Evolutionary conservation across 2,797 vertebrate genomes (phyloP).

Genomic region (Acrossocheilus fasciatus): DNA sequence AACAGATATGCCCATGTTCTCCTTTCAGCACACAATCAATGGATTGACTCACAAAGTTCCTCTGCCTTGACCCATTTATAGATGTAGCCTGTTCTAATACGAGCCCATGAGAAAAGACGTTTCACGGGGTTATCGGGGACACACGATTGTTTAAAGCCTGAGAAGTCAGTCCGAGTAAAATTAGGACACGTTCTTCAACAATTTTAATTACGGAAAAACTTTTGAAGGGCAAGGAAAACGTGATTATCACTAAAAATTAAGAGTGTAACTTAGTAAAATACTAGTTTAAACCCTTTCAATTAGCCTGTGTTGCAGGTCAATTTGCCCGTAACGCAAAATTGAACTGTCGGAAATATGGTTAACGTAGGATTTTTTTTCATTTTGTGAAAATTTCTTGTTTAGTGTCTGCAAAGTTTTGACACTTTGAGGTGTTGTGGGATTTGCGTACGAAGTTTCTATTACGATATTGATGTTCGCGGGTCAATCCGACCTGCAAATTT

Average conservation of each 20-base stretch:
- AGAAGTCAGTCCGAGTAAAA: neutral
- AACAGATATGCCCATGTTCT: conserved; percentile 28
- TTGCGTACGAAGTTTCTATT: neutral
- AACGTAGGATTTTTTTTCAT: neutral
- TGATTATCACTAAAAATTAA: too few relatives aligned
- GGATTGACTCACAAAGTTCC: conserved; percentile 7
- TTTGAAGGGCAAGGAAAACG: neutral
- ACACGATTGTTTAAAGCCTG: neutral
- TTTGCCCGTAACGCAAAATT: too few relatives aligned
- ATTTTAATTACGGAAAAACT: neutral
- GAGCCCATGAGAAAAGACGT: neutral
- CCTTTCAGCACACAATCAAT: conserved; percentile 31
- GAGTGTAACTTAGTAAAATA: too few relatives aligned
- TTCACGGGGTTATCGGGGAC: neutral
- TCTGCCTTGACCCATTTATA: neutral
- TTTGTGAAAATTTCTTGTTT: neutral
- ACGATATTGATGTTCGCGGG: neutral
- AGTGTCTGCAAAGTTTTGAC: neutral
- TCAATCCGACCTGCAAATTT: neutral
- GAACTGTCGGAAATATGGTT: too few relatives aligned
- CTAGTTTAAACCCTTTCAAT: too few relatives aligned
- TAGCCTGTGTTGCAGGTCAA: too few relatives aligned
- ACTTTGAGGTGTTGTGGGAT: neutral
- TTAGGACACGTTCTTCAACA: neutral
- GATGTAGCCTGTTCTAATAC: too few relatives aligned